Conservation (phyloP, 1,140 invertebrate genomes). For the Tigriopus japonicus region DNA sequence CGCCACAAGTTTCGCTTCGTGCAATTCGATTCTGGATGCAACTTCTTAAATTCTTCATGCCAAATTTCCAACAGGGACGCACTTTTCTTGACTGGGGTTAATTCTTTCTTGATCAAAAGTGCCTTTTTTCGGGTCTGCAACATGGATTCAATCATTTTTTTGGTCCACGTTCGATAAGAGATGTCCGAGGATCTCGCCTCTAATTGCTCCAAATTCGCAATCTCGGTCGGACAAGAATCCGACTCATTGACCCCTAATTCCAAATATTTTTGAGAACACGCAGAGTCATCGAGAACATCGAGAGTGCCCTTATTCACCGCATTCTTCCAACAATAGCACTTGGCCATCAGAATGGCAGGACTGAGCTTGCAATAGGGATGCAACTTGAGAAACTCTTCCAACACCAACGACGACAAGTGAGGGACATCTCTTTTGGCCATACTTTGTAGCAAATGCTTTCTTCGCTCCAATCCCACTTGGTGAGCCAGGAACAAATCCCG, state of each 20-base stretch:
- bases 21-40: not conserved
- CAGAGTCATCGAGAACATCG: not conserved
- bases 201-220: not conserved
- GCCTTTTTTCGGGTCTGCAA: not conserved
- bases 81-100: not conserved
- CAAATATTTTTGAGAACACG: not conserved
- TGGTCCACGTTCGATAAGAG: not conserved
- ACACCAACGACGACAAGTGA: not conserved
- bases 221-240: not conserved
- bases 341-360: not conserved
- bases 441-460: not conserved
- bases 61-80: not conserved
- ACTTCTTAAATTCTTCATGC: constrained; percentile 4
- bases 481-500: not conserved
- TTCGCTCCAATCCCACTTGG: not conserved
- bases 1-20: not conserved
- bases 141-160: constrained; percentile 1
- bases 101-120: not conserved
- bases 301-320: not conserved
- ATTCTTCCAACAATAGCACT: not conserved
- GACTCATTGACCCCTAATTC: not conserved
- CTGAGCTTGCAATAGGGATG: not conserved
- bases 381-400: not conserved
- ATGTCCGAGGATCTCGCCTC: not conserved
- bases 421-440: not conserved